Evolutionary conservation across 2,888 invertebrate species (phyloP), one percentile per base, ranked within the genome.

Genomic region (Lymantria dispar): DNA sequence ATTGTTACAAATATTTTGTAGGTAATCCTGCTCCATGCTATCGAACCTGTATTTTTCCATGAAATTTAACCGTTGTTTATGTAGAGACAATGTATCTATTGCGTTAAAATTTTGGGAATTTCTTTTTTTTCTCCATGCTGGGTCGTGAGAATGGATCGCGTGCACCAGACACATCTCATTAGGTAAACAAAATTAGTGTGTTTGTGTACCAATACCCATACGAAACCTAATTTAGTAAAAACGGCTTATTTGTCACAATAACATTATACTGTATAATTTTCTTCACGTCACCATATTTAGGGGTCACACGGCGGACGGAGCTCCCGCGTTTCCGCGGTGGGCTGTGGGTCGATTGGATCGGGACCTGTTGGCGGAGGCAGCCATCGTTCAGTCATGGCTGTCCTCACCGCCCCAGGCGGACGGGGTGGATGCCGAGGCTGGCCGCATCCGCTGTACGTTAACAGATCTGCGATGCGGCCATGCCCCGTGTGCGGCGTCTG

Each of bases 131-230:
- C 66, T 64, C 76, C 62, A 70, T 68, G 71, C 76, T 63, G 80
- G 87, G 80, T 78, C 89, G 89, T 90, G 89, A 88, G 89, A 89
- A 89, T 84, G 72, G 73, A 78, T 85, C 74, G 80, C 82, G 76
- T 78, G 80, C 77, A 81, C 71, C 77, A 77, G 75, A 77, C 80
- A 78, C 80, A 73, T 80, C 82, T 76, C 80, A 84, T 88, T 87
- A 83, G 72, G 80, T 84, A 86, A 88, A 88, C 85, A 87, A 66
- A 72, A 82, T 83, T 80, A 77, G 73, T 75, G 72, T 76, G 77
- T 78, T 81, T 81, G 71, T 74, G 70, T 62, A 69, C 67, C 66
- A 49, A 66, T 56, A 66, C 43, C 39, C 22, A 13, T 31, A 48
- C 9, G 49, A 59, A 48, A 54, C 56, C 58, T 62, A 58, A 22